These are phyloP conservation scores for Mesorhabditis spiculigera DNA, from an alignment of 2,888 invertebrate species.

Conservation along the genomic window DNA sequence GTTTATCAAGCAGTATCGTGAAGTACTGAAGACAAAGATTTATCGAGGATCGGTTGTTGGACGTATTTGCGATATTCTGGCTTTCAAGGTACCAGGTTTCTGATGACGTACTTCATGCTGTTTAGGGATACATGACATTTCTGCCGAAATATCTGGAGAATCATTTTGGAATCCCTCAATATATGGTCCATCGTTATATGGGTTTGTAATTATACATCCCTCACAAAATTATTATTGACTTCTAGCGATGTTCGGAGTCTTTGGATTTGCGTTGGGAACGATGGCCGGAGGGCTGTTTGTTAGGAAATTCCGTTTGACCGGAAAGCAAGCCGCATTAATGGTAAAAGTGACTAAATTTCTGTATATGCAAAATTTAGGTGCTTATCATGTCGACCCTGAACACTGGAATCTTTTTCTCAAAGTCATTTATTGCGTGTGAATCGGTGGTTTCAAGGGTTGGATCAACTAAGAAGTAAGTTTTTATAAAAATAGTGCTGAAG, in stretches of 20 bases:
- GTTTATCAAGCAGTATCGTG: slow-evolving; percentile 41
- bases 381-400: slow-evolving; percentile 47
- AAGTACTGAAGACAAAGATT: slow-evolving; percentile 44
- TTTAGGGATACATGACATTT: slow-evolving; percentile 49
- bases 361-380: slow-evolving; percentile 31
- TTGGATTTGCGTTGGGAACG: slow-evolving; percentile 56
- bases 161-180: slow-evolving; percentile 58
- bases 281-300: slow-evolving; percentile 45
- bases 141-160: slow-evolving; percentile 58
- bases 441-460: slow-evolving; percentile 51
- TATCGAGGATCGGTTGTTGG: slow-evolving; percentile 51
- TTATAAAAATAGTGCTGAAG: background rate
- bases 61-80: slow-evolving; percentile 54
- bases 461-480: slow-evolving; percentile 21
- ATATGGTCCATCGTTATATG: slow-evolving; percentile 54
- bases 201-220: slow-evolving; percentile 26
- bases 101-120: background rate
- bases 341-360: background rate
- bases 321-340: slow-evolving; percentile 25
- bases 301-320: slow-evolving; percentile 38
- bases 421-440: slow-evolving; percentile 53
- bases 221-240: background rate
- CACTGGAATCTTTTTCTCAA: slow-evolving; percentile 39
- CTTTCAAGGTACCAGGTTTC: slow-evolving; percentile 50
- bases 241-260: slow-evolving; percentile 55